Conservation (phyloP, 1,140 invertebrate species). For the Zaprionus ghesquierei region DNA sequence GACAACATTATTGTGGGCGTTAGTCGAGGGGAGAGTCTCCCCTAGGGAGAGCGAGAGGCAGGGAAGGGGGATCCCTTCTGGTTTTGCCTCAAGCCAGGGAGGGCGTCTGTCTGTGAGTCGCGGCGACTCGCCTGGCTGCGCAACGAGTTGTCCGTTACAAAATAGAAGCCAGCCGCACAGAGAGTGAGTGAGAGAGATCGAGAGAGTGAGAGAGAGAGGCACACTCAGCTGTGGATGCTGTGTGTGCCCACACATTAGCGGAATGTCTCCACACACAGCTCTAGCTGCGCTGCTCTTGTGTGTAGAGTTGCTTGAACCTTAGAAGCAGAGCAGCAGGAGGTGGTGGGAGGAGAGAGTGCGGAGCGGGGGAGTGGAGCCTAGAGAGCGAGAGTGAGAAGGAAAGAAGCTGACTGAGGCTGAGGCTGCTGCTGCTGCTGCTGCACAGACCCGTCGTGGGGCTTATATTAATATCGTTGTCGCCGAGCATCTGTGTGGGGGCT, state of each 20-base stretch:
- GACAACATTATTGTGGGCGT: conserved; percentile 66
- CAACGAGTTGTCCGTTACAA: conserved; percentile 58
- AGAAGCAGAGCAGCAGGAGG: conserved; percentile 41
- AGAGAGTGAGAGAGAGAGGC: neutral
- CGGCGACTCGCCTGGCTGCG: neutral
- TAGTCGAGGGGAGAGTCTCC: too few relatives aligned
- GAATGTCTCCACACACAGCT: conserved; percentile 32
- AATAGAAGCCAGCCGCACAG: conserved; percentile 50
- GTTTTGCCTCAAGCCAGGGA: too few relatives aligned
- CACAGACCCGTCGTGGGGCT: conserved; percentile 19
- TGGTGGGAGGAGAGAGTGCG: conserved; percentile 5
- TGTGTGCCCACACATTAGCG: conserved; percentile 37
- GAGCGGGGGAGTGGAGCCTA: neutral
- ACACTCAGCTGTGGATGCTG: conserved; percentile 40
- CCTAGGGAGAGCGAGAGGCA: too few relatives aligned
- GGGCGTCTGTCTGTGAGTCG: too few relatives aligned
- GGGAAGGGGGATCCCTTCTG: too few relatives aligned
- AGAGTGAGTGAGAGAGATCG: too few relatives aligned
- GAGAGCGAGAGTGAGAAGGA: neutral
- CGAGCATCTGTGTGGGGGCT: conserved; percentile 63
- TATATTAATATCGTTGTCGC: conserved; percentile 53
- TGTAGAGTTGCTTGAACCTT: conserved; percentile 67
- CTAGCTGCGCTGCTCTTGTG: conserved; percentile 21
- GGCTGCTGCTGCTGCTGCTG: conserved; percentile 3
- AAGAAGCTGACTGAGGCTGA: conserved; percentile 13